Evolutionary conservation across 2,113 vertebrate species (phyloP), one percentile per base, ranked within the genome.

Genomic region (Anguilla rostrata): DNA sequence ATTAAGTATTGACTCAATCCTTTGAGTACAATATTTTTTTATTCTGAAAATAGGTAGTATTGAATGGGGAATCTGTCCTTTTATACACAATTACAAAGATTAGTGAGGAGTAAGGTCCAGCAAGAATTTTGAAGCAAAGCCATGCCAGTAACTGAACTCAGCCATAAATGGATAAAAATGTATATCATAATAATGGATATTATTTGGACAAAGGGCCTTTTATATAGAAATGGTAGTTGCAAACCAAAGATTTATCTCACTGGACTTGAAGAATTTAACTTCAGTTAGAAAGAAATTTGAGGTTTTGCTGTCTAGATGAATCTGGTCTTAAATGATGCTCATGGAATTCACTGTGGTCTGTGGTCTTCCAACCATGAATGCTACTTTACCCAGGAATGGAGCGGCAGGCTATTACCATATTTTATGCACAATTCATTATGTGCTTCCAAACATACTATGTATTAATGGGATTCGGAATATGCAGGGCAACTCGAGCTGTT

Each of bases 321-420:
- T 78, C 83, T 56, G 83, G 82, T 79, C 78, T 82, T 46, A 83
- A 78, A 49, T 78, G 29, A 46, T 83, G 49, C 66, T 83, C 49
- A 83, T 83, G 82, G 86, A 87, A 87, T 87, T 87, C 71, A 22
- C 14, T 83, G 86, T 87, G 86, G 82, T 83, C 66, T 83, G 81
- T 79, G 86, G 86, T 79, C 71, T 49, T 40, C 43, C 63, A 83
- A 87, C 82, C 41, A 79, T 18, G 43, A 87, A 78, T 86, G 63
- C 29, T 39, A 81, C 57, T 43, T 41, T 83, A 41, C 83, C 63
- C 71, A 83, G 46, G 78, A 83, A 78, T 7, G 66, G 53, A 34
- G 81, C 83, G 81, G 46, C 82, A 78, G 83, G 81, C 71, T 56
- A 83, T 87, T 82, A 83, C 83, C 86, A 82, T 87, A 83, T 87